Evolutionary conservation across 1,140 invertebrate species (phyloP).

Genomic region (Caenorhabditis remanei): DNA sequence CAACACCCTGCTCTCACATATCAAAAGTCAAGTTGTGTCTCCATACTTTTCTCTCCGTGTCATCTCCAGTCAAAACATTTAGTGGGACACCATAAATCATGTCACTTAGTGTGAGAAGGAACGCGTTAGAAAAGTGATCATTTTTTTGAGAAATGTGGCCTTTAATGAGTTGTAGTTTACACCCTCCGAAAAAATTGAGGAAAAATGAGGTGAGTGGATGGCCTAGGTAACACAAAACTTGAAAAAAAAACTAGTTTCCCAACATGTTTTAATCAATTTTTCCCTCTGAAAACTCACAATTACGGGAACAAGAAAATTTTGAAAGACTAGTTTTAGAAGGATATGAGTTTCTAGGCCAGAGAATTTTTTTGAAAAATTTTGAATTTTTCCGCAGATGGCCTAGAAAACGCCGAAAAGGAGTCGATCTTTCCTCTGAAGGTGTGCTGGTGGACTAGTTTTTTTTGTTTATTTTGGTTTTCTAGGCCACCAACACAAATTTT

Average conservation of each 20-base stretch:
- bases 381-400: too few relatives aligned
- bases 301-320: too few relatives aligned
- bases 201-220: not conserved
- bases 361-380: too few relatives aligned
- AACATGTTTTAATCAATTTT: too few relatives aligned
- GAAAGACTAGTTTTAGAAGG: too few relatives aligned
- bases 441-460: too few relatives aligned
- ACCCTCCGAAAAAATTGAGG: not conserved
- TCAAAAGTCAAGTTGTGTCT: not conserved
- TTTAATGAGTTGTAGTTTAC: slow-evolving; percentile 1
- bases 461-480: too few relatives aligned
- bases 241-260: not conserved
- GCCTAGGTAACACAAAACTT: not conserved
- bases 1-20: not conserved
- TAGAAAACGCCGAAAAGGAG: too few relatives aligned
- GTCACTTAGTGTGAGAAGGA: not conserved
- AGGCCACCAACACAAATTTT: too few relatives aligned
- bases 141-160: not conserved
- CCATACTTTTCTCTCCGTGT: not conserved
- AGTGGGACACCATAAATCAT: slow-evolving; percentile 12
- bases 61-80: not conserved
- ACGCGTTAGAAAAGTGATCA: not conserved
- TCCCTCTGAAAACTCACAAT: too few relatives aligned
- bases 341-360: too few relatives aligned
- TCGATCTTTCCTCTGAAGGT: too few relatives aligned